These are phyloP conservation scores for Thymelicus acteon DNA, from an alignment of 2,888 invertebrate genomes.

Conservation along the genomic window DNA sequence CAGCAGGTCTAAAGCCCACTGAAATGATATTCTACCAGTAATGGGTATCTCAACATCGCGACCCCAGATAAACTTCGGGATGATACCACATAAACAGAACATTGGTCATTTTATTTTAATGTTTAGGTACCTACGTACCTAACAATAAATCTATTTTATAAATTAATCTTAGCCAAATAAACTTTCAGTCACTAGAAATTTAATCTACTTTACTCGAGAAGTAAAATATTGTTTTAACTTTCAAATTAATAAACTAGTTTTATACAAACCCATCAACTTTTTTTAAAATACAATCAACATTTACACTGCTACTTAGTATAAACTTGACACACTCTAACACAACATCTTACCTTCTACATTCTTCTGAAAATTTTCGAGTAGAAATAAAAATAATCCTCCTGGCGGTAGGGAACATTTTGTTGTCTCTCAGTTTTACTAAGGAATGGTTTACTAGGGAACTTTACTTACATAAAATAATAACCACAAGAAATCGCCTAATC, in stretches of 20 bases:
- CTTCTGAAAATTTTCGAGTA: constrained; percentile 46
- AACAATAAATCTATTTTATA: too few relatives aligned
- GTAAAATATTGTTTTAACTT: too few relatives aligned
- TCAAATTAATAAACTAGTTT: too few relatives aligned
- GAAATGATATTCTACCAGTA: constrained; percentile 22
- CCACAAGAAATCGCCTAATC: neutral
- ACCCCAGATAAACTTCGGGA: constrained; percentile 42
- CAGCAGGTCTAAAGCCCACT: constrained; percentile 23
- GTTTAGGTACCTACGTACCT: too few relatives aligned
- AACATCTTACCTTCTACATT: constrained; percentile 56
- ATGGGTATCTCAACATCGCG: constrained; percentile 21
- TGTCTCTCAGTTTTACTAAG: constrained; percentile 3
- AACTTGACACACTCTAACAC: neutral
- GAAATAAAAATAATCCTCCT: constrained; percentile 20
- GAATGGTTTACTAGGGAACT: neutral
- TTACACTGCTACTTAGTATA: neutral
- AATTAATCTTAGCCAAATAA: too few relatives aligned
- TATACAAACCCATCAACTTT: too few relatives aligned
- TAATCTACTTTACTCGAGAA: too few relatives aligned
- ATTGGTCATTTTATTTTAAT: constrained; percentile 7
- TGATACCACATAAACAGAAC: constrained; percentile 27
- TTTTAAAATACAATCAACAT: neutral
- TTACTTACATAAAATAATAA: neutral
- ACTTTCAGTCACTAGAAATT: too few relatives aligned
- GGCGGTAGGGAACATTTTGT: constrained; percentile 24